These are phyloP conservation scores for Mirounga angustirostris DNA, from an alignment of 2,113 vertebrate species.

Conservation along the genomic window DNA sequence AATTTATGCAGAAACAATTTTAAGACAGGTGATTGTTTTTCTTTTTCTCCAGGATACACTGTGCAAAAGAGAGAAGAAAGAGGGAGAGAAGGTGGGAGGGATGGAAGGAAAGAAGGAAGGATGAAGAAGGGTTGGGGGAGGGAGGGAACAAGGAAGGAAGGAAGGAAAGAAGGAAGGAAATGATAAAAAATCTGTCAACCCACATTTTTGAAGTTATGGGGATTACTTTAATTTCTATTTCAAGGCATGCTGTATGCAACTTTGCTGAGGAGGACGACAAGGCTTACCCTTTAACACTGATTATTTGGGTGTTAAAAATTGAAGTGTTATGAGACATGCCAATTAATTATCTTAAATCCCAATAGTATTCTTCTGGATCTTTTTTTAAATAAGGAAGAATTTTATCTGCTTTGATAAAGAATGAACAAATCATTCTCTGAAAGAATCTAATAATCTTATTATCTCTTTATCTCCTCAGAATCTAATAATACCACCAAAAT, in stretches of 20 bases:
- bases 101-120: background rate
- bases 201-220: background rate
- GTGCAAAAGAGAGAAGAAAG: background rate
- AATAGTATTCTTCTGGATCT: slow-evolving; percentile 13
- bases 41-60: background rate
- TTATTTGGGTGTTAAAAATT: slow-evolving; percentile 35
- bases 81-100: background rate
- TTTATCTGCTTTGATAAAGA: slow-evolving; percentile 44
- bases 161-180: background rate
- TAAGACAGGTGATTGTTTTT: background rate
- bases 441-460: slow-evolving; percentile 40
- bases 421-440: slow-evolving; percentile 44
- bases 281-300: background rate
- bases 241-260: background rate
- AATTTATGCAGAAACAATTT: slow-evolving; percentile 21
- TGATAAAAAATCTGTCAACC: background rate
- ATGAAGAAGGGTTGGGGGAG: accelerated
- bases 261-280: background rate
- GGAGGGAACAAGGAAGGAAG: accelerated
- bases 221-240: background rate
- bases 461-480: slow-evolving; percentile 43
- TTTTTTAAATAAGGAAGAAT: background rate
- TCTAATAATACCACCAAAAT: slow-evolving; percentile 52
- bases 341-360: slow-evolving; percentile 61
- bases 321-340: background rate